A percentile compares a stretch with the other conserved stretches of the same genome.
These are phyloP conservation scores for Scaptomyza pallida DNA, from an alignment of 1,140 invertebrate genomes.

Conservation along the genomic window DNA sequence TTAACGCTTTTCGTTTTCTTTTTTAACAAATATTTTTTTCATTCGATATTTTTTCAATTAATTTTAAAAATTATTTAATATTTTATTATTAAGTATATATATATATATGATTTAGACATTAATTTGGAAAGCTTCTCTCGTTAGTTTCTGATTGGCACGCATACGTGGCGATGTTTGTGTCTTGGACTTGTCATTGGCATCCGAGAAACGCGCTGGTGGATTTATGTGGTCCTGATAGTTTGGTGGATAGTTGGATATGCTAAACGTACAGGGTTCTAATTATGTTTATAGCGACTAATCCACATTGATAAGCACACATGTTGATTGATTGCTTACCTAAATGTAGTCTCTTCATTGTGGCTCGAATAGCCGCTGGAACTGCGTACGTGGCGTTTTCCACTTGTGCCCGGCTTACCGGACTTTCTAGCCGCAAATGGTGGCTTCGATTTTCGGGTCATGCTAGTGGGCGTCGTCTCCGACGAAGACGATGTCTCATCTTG, in stretches of 20 bases:
- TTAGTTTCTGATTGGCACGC: slow-evolving; percentile 86
- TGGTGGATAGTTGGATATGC: slow-evolving; percentile 89
- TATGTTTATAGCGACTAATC: slow-evolving; percentile 62
- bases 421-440: slow-evolving; percentile 87
- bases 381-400: slow-evolving; percentile 87
- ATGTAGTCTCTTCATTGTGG: slow-evolving; percentile 92
- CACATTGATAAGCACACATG: not conserved
- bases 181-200: slow-evolving; percentile 86
- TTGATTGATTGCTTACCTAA: slow-evolving; percentile 86
- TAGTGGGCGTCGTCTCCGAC: slow-evolving; percentile 88
- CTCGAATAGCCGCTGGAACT: slow-evolving; percentile 91
- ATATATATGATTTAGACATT: slow-evolving; percentile 85
- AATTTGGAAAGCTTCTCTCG: slow-evolving; percentile 88
- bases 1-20: slow-evolving; percentile 25
- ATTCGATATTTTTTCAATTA: slow-evolving; percentile 41
- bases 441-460: slow-evolving; percentile 88
- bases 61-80: slow-evolving; percentile 15
- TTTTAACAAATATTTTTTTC: slow-evolving; percentile 25
- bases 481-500: slow-evolving; percentile 89
- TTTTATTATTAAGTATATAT: slow-evolving; percentile 23
- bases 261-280: slow-evolving; percentile 83
- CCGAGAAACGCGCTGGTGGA: slow-evolving; percentile 89
- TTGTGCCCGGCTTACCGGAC: slow-evolving; percentile 84
- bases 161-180: slow-evolving; percentile 83
- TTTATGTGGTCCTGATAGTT: slow-evolving; percentile 90